Base-by-base conservation (phyloP, 2,888 invertebrate species). In the Cantharis rufa region DNA sequence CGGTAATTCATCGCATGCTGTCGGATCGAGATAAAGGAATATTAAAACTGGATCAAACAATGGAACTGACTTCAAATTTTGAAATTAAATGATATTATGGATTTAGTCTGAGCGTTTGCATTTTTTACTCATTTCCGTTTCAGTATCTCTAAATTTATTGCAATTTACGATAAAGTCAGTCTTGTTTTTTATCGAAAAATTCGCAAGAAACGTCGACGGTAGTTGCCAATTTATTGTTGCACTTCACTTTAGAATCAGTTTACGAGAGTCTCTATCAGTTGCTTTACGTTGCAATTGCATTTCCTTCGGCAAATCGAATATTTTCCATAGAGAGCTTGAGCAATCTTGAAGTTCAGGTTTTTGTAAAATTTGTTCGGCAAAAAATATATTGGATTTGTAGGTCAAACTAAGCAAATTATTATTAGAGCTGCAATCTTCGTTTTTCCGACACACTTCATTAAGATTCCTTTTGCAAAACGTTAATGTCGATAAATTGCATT, bases 1-100 rank as follows among this genome's bases (percentile, higher is more conserved):
- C 92, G 0, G 48, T 2, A 13, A 48, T 48, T n/a, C 2, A 48
- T 9, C 5, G n/a, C 7, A 7, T 48, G 2, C n/a, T 48, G 4
- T 48, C 48, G n/a, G n/a, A n/a, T n/a, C 48, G n/a, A n/a, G 7
- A 48, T 4, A 5, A 48, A 7, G n/a, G 1, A 48, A 48, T 48
- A n/a, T 7, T 5, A 11, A n/a, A 9, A 13, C 0, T 9, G 2
- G 48, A 48, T n/a, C n/a, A 48, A 48, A n/a, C 48, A n/a, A 48
- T 48, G 0, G 7, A 48, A 48, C n/a, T 48, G n/a, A 7, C 5
- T n/a, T 7, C 5, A n/a, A 48, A 48, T 4, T 32, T 13, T 32
- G 1, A 32, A 32, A 32, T 3, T 9, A 24, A 24, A 24, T 24
- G 24, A 24, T 24, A 24, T 18, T 18, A 2, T 5, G 5, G 21